Base-by-base conservation (phyloP, 2,888 invertebrate species). In the Xestia c-nigrum region DNA sequence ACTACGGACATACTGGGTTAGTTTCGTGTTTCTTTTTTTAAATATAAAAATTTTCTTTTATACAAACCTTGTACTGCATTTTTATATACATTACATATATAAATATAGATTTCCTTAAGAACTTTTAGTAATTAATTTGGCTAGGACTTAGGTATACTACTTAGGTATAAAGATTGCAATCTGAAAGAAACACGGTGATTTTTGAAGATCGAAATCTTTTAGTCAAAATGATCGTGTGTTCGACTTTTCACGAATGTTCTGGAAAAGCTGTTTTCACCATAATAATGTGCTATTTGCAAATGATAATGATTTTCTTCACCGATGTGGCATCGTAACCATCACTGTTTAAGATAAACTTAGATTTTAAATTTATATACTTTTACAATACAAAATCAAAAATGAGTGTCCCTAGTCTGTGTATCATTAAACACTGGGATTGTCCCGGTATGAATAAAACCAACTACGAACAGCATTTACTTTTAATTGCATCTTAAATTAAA, bases 401-500 rank as follows among this genome's bases (percentile, higher is more conserved):
- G 3, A 19, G 14, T 12, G 7, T 74, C 5, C 24, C 4, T 47
- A 52, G 24, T 55, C n/a, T 12, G 24, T 74, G 61, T 38, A 52
- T 43, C n/a, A 40, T 31, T 38, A 21, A 57, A 59, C 31, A 50
- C 16, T 16, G 24, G 12, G 19, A 43, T 46, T 72, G 46, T 46
- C 55, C 19, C n/a, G 4, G 6, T 40, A 21, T 59, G 38, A 52
- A 74, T 73, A 31, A 43, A 77, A 50, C 5, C 14, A 16, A 12
- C 19, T n/a, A 31, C 16, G 9, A 40, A 38, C 14, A 16, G 16
- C 21, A 57, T 75, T 46, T 47, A 55, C 46, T 74, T 50, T 46
- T 64, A 75, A 76, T 43, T 76, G 21, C 12, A 57, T 76, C 76
- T 77, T 19, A 57, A 75, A 52, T 75, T 43, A 7, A 31, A 61